Conservation (phyloP, 1,140 invertebrate species). For the Drosophila pruinosa region DNA sequence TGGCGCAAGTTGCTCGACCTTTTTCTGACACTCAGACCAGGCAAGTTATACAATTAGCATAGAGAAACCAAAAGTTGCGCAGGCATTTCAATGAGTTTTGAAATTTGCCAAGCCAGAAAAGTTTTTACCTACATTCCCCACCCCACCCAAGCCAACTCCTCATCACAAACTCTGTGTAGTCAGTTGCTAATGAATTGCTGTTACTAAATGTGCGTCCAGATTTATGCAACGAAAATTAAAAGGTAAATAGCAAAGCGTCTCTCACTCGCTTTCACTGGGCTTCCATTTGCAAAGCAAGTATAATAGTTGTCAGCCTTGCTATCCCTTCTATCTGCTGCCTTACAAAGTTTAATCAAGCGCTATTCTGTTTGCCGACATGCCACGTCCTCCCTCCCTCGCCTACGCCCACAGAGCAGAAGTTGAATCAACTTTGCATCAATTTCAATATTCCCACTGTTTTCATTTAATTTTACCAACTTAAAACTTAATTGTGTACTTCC, state of each 20-base stretch:
- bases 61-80: constrained; percentile 58
- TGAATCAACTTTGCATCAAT: constrained; percentile 79
- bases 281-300: constrained; percentile 29
- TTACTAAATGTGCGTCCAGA: constrained; percentile 66
- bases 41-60: constrained; percentile 74
- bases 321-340: neutral
- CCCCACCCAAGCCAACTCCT: neutral
- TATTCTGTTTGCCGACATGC: constrained; percentile 59
- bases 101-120: constrained; percentile 62
- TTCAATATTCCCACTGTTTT: constrained; percentile 81
- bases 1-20: constrained; percentile 64
- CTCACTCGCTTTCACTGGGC: constrained; percentile 10
- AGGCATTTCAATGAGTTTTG: constrained; percentile 76
- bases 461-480: constrained; percentile 79
- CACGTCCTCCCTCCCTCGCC: constrained; percentile 10
- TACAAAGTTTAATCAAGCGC: constrained; percentile 73
- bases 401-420: neutral
- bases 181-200: constrained; percentile 74
- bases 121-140: constrained; percentile 6
- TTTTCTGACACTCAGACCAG: constrained; percentile 45
- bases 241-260: constrained; percentile 64
- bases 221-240: constrained; percentile 77
- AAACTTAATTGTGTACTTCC: constrained; percentile 79
- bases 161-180: constrained; percentile 19
- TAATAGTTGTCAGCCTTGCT: constrained; percentile 35